Conservation (phyloP, 1,140 invertebrate genomes). For the Rhynchophorus ferrugineus region DNA sequence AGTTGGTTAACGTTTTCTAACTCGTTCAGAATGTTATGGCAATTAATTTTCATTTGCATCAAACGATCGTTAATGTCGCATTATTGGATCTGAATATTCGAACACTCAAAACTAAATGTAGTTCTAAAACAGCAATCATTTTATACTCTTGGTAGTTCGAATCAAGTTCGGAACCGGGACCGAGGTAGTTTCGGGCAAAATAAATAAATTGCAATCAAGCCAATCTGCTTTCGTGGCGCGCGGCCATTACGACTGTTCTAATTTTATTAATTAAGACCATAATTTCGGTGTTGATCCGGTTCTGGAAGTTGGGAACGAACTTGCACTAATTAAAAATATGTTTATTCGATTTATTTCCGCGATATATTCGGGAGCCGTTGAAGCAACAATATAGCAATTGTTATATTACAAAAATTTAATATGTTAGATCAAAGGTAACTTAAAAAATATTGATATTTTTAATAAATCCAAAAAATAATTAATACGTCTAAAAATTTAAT, state of each 20-base stretch:
- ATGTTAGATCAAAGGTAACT: too few relatives aligned
- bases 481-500: too few relatives aligned
- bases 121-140: neutral
- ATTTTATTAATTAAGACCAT: neutral
- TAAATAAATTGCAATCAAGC: neutral
- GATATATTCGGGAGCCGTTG: too few relatives aligned
- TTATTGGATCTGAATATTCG: neutral
- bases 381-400: too few relatives aligned
- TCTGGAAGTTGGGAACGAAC: too few relatives aligned
- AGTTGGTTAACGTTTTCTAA: too few relatives aligned
- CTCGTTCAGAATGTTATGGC: neutral
- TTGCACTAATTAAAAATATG: too few relatives aligned
- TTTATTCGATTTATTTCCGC: too few relatives aligned
- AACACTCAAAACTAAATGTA: neutral
- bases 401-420: too few relatives aligned
- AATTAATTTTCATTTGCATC: neutral
- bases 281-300: neutral
- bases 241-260: neutral
- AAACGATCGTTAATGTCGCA: neutral
- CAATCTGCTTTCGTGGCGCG: neutral
- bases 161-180: neutral
- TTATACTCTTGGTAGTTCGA: neutral
- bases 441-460: too few relatives aligned
- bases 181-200: neutral
- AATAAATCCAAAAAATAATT: too few relatives aligned